These are phyloP conservation scores for Todiramphus saurophagus DNA, from an alignment of 2,113 vertebrate genomes.

Conservation along the genomic window DNA sequence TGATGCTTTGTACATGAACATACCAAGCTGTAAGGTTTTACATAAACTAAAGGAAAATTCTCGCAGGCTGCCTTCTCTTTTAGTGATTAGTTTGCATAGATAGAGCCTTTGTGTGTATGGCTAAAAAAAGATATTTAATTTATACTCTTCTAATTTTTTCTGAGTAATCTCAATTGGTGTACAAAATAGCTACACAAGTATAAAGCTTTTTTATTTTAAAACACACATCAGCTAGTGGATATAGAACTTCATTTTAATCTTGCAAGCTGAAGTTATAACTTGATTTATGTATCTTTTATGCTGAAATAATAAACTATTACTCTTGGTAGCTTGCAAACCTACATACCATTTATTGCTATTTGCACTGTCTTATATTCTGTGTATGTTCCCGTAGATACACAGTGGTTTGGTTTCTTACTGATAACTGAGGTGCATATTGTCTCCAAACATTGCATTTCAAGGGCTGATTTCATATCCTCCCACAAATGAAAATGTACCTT, in stretches of 20 bases:
- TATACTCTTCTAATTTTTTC: constrained; percentile 53
- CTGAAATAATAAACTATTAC: constrained; percentile 55
- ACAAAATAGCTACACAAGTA: constrained; percentile 1
- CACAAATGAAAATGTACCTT: neutral
- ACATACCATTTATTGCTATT: neutral
- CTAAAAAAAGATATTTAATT: constrained; percentile 59
- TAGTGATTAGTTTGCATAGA: constrained; percentile 9
- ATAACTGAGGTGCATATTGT: neutral
- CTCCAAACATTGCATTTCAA: neutral
- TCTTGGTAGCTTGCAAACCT: constrained; percentile 20
- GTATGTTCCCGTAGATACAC: neutral
- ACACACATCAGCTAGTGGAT: neutral
- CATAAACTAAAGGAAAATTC: neutral
- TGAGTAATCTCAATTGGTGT: neutral
- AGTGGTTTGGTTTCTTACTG: neutral
- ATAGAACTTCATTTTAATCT: neutral
- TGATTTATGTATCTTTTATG: constrained; percentile 49
- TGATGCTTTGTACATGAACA: neutral
- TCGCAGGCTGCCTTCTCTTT: neutral
- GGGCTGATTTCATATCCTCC: neutral
- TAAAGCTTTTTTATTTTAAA: neutral
- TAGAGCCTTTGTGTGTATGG: constrained; percentile 7
- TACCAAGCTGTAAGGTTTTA: constrained; percentile 33
- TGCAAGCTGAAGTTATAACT: neutral
- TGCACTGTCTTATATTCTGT: neutral